Base-by-base conservation (phyloP, 2,797 vertebrate genomes). In the Craterocephalus amniculus region DNA sequence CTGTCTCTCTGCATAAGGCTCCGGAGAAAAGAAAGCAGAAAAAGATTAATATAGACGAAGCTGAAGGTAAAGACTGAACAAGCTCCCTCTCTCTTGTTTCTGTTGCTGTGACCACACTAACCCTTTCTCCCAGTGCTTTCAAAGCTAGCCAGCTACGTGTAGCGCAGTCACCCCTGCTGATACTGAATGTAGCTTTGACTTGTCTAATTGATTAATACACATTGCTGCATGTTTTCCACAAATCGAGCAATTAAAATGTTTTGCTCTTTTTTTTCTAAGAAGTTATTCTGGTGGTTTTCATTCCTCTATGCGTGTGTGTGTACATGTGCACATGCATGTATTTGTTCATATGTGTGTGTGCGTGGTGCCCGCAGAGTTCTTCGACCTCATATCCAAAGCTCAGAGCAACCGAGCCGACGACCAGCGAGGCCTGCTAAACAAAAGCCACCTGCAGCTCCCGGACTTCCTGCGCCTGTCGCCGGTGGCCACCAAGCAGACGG, bases 21-120 rank as follows among this genome's bases (percentile, higher is more conserved):
- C 96, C 96, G 94, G 97, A 96, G 91, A 96, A 95, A 95, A 96
- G 96, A 95, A 97, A 96, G 93, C 90, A 95, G 96, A 97, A 97
- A 96, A 97, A 97, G 95, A 97, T 98, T 95, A 99, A 99, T 96
- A 96, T 99, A 97, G 97, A 99, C 89, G 98, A 99, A 98, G 98
- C 97, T 88, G 97, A 99, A 98, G 98, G 97, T 99, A 98, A 94
- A 90, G 70, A 88, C 78, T 75, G 70, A 87, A 81, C 84, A 24
- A 86, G 78, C 80, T 87, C 79, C 63, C 72, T 88, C 77, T 76
- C 48, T 86, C 52, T 74, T 71, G 66, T 83, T 83, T 80, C 77
- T 84, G 34, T 90, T 87, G 76, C 86, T 81, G 58, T 89, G 78
- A 85, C 79, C 74, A 85, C 70, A 90, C 90, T 92, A 91, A 92